Percentiles rank a stretch among this genome's conserved stretches.
phyloP scores from a whole-genome alignment of 2,113 vertebrate genomes.

The Catagonus wagneri region DNA sequence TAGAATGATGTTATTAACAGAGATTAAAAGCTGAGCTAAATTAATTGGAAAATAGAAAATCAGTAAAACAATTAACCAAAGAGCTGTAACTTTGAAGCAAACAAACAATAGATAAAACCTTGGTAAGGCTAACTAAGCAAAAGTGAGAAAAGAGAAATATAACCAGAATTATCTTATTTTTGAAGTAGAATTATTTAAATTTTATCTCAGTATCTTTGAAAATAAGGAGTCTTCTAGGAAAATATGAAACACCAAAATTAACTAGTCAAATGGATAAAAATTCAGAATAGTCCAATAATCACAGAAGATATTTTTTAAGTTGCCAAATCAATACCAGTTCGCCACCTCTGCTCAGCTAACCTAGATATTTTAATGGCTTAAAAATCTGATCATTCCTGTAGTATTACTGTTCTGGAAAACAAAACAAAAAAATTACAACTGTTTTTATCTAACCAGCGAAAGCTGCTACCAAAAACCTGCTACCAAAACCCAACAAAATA shows the following conservation, averaged over 20 bases:
- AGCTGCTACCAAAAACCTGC: neutral
- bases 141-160: neutral
- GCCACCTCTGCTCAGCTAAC: neutral
- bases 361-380: neutral
- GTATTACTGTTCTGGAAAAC: neutral
- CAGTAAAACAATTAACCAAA: slow-evolving; percentile 31
- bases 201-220: slow-evolving; percentile 21
- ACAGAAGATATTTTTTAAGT: neutral
- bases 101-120: neutral
- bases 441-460: neutral
- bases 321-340: neutral
- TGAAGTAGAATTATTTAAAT: neutral
- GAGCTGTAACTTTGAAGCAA: neutral
- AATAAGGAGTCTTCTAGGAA: slow-evolving; percentile 33
- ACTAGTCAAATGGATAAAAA: neutral
- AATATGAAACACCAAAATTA: neutral
- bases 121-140: neutral
- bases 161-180: slow-evolving; percentile 26
- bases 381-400: neutral
- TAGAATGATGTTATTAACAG: neutral
- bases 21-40: slow-evolving; percentile 9
- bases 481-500: neutral
- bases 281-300: neutral
- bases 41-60: slow-evolving; percentile 45
- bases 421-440: neutral